Percentiles rank a stretch among this genome's conserved stretches.
phyloP scores from a whole-genome alignment of 2,797 vertebrate species.

The Xiphorhynchus erythropygius region DNA sequence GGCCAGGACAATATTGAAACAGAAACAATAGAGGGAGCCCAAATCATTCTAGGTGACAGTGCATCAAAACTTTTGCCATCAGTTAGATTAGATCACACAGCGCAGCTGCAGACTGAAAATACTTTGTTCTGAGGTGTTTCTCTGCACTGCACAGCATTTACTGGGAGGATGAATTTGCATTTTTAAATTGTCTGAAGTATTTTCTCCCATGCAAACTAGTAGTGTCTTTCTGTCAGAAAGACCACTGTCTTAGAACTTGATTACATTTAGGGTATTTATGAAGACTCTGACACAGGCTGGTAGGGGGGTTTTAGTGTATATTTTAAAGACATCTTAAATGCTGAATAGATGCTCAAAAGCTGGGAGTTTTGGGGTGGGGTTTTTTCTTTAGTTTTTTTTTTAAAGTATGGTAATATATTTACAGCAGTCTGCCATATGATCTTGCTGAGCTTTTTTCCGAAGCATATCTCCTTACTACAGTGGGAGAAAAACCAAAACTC shows the following conservation, averaged over 20 bases:
- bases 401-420: background rate
- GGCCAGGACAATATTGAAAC: background rate
- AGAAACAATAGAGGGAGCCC: background rate
- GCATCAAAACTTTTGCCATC: background rate
- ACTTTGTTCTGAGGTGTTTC: background rate
- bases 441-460: background rate
- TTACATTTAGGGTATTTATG: background rate
- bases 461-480: background rate
- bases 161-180: background rate
- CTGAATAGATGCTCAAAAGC: background rate
- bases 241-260: background rate
- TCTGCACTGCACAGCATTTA: background rate
- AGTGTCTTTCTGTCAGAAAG: background rate
- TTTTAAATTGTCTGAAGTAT: background rate
- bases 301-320: background rate
- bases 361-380: background rate
- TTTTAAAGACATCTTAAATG: background rate
- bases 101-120: background rate
- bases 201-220: background rate
- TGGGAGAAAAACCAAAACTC: background rate
- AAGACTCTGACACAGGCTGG: background rate
- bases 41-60: background rate
- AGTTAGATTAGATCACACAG: background rate
- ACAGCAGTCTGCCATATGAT: background rate
- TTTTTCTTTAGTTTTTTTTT: background rate